Evolutionary conservation across 1,140 invertebrate species (phyloP).

Genomic region (Formica exsecta): DNA sequence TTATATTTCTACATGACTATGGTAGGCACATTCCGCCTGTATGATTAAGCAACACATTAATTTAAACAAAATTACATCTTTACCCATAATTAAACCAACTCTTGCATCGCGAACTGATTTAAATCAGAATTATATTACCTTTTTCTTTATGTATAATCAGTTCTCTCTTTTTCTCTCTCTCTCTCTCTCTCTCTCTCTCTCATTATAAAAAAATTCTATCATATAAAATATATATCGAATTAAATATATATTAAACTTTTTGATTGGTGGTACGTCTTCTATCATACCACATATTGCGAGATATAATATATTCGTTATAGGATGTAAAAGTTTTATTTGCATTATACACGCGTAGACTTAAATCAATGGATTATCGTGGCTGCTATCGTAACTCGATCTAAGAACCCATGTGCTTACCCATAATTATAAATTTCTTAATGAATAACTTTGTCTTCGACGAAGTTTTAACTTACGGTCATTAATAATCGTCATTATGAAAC

Average conservation of each 20-base stretch:
- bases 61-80: not conserved
- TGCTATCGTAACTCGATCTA: slow-evolving; percentile 6
- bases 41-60: not conserved
- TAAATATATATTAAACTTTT: not conserved
- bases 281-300: slow-evolving; percentile 1
- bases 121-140: not conserved
- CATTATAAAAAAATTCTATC: not conserved
- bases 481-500: not conserved
- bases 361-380: slow-evolving; percentile 15
- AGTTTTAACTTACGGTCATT: not conserved
- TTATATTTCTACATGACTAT: not conserved
- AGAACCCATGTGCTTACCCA: not conserved
- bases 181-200: not conserved
- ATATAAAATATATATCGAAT: not conserved
- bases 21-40: not conserved
- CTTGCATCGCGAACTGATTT: not conserved
- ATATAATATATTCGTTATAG: slow-evolving; percentile 46
- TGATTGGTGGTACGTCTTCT: not conserved
- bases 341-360: slow-evolving; percentile 23
- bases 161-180: too few relatives aligned
- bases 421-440: slow-evolving; percentile 38
- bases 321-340: slow-evolving; percentile 39
- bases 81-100: not conserved
- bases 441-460: not conserved
- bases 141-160: not conserved